Evolutionary conservation across 2,113 vertebrate genomes (phyloP), one percentile per base, ranked within the genome.

Genomic region (Redunca redunca): DNA sequence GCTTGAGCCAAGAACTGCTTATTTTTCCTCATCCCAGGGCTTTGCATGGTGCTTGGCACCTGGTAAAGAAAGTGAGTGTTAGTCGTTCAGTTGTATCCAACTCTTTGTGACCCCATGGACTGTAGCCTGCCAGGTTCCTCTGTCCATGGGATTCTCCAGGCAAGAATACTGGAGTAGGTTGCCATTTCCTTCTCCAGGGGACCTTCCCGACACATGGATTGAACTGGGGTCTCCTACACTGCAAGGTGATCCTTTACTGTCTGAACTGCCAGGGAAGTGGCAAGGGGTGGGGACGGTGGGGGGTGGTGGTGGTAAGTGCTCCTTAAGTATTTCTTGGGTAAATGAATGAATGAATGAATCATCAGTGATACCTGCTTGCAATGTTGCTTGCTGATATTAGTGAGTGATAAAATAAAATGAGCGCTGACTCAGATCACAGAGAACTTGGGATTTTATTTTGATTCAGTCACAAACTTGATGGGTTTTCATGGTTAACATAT

Each of bases 401-500:
- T 74, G 46, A 90, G 4, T 53, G 88, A 26, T 28, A 86, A 97
- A 82, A 23, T 94, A 7, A 67, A 94, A 93, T 89, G 9, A 46
- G 0, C 2, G 10, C 6, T 78, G 78, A 96, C n/a, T 77, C 88
- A 50, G 43, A 13, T 71, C n/a, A 36, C 28, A 90, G 14, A 64
- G n/a, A 81, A 90, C 13, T 14, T 82, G 74, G 16, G 6, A 16
- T 82, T 88, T 91, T 82, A 7, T 57, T 62, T 36, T 89, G 33
- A 86, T 91, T 95, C 30, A 90, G 2, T 85, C 52, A 80, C 7
- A 84, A 78, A 23, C 17, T 55, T 50, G 33, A 10, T 89, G 26
- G 15, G 2, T 78, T 96, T 97, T 90, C 86, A 52, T 84, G 36
- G 36, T 89, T 77, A 89, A 93, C 12, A 52, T 71, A 94, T 6